Percentiles rank a stretch among this genome's conserved stretches.
These are phyloP conservation scores for Alces alces DNA, from an alignment of 2,113 vertebrate species.

Conservation along the genomic window DNA sequence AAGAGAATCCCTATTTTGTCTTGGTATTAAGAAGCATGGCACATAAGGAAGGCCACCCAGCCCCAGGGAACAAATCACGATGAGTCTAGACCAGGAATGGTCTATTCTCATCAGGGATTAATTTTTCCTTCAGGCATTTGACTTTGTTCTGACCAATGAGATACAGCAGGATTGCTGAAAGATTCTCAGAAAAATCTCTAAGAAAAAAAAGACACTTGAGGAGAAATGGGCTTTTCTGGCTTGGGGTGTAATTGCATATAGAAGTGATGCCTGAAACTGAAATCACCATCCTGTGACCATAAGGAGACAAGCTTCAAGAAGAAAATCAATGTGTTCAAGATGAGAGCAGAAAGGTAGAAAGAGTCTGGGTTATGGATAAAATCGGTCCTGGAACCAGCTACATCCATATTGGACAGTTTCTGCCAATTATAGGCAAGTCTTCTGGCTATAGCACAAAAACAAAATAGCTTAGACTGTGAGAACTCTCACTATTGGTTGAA, in stretches of 20 bases:
- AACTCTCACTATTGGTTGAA: not conserved
- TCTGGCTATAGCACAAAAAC: not conserved
- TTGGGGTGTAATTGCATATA: not conserved
- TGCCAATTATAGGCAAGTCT: not conserved
- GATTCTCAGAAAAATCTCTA: not conserved
- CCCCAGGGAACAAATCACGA: not conserved
- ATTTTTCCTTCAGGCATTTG: not conserved
- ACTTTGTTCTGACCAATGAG: not conserved
- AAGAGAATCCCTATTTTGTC: not conserved
- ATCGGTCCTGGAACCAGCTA: not conserved
- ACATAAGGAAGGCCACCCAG: not conserved
- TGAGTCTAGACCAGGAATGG: not conserved
- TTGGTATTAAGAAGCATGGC: not conserved
- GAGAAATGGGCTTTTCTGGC: not conserved
- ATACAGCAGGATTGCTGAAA: not conserved
- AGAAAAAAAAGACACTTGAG: not conserved
- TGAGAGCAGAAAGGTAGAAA: not conserved
- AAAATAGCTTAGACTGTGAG: not conserved
- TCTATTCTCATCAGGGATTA: not conserved
- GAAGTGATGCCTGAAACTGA: not conserved
- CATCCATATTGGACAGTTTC: not conserved
- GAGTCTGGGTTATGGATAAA: not conserved
- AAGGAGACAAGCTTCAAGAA: not conserved
- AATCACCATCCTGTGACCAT: not conserved
- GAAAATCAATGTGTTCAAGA: not conserved